These are phyloP conservation scores for Fratercula arctica DNA, from an alignment of 2,797 vertebrate species.

Conservation along the genomic window DNA sequence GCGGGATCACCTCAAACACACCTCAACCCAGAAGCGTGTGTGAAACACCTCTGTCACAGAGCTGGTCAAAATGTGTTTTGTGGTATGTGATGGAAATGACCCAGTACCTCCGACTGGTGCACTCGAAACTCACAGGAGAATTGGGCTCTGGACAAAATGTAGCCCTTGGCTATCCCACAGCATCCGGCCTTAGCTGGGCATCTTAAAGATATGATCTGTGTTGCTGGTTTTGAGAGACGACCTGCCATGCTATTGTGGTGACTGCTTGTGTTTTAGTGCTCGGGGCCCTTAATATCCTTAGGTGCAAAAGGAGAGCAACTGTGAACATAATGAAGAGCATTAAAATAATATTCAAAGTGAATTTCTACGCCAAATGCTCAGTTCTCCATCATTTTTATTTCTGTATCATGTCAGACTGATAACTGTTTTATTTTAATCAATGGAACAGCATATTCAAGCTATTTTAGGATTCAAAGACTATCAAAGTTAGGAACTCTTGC, in stretches of 20 bases:
- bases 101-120: neutral
- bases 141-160: neutral
- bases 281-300: neutral
- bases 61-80: neutral
- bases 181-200: neutral
- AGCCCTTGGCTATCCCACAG: neutral
- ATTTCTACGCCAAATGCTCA: neutral
- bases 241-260: neutral
- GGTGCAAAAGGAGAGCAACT: neutral
- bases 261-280: neutral
- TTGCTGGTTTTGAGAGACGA: neutral
- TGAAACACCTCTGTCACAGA: neutral
- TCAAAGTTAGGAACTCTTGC: neutral
- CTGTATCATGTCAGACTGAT: neutral
- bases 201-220: neutral
- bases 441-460: neutral
- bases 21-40: accelerated
- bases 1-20: neutral
- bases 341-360: neutral
- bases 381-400: neutral
- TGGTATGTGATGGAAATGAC: neutral
- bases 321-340: neutral
- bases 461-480: constrained; percentile 13
- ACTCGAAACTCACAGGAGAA: neutral
- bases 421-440: neutral